Evolutionary conservation across 2,888 invertebrate genomes (phyloP), one percentile per base, ranked within the genome.

Genomic region (Ditylenchus weischeri): DNA sequence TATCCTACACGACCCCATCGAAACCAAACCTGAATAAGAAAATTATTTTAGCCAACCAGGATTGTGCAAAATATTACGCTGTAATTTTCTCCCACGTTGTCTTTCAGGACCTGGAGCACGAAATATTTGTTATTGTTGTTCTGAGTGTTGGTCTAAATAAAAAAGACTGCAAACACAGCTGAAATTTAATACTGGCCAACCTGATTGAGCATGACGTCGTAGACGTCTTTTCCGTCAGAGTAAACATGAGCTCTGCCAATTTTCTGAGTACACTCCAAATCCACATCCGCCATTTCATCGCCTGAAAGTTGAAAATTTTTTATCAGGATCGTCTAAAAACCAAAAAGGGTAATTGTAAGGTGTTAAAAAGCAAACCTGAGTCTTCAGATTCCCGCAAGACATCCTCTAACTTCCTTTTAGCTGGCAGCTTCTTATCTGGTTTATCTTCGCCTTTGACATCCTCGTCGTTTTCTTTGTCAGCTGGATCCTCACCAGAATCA

Each of bases 1-100:
- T 84, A 84, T 7, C 87, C 87, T 18, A 87, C 87, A n/a, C 87
- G 82, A 1, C 87, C 87, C 87, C 87, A 87, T 15, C 87, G 82
- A 70, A 84, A 83, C 87, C 86, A 87, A 15, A 86, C 85, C 43
- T 43, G 15, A 43, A 43, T 15, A 10, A 43, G 43, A 43, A 15
- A 43, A 43, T 13, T 43, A 43, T 13, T 43, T 43, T 8, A 29
- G 2, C 29, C 3, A 29, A 29, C 29, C 29, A 29, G 29, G 43
- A 43, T 10, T 43, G 8, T 13, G 8, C 1, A 43, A 43, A 43
- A 43, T 2, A 43, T 43, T 29, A 64, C 50, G 21, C 58, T 75
- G 65, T 82, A 78, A 78, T 83, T 86, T 0, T 71, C 47, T 47
- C 82, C 82, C 49, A 71, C 75, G 19, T 66, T 75, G 70, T 85